A percentile compares a stretch with the other conserved stretches of the same genome.
Evolutionary conservation across 2,888 invertebrate genomes (phyloP).

Genomic region (Phalera bucephala): DNA sequence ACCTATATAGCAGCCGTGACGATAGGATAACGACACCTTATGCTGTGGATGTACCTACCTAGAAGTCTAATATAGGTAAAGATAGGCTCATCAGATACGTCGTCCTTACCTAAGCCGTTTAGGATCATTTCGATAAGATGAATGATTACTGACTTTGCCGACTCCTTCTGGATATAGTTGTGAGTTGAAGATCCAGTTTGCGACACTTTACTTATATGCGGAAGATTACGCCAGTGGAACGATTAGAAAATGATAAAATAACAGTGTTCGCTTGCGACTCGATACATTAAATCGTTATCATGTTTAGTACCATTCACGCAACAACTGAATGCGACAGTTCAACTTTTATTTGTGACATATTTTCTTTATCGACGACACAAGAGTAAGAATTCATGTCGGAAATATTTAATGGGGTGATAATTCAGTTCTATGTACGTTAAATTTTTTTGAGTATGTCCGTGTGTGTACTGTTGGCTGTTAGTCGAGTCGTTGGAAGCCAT

Average conservation of each 20-base stretch:
- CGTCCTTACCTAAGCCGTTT: no score
- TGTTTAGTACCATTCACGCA: constrained; percentile 56
- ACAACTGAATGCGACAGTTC: constrained; percentile 53
- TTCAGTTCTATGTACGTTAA: constrained; percentile 30
- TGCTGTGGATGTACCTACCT: no score
- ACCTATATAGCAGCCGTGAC: no score
- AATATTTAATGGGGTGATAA: constrained; percentile 36
- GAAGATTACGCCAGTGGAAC: no score
- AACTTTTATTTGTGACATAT: constrained; percentile 45
- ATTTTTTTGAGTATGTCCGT: constrained; percentile 24
- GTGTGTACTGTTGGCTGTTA: constrained; percentile 43
- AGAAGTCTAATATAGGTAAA: no score
- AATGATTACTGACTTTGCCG: no score
- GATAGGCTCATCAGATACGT: no score
- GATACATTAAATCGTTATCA: constrained; percentile 56
- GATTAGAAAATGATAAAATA: constrained; percentile 40
- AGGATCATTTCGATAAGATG: no score
- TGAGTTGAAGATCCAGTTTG: no score
- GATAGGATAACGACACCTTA: no score
- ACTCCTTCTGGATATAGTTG: no score
- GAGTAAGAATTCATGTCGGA: constrained; percentile 35
- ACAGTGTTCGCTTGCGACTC: constrained; percentile 51
- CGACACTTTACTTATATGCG: no score
- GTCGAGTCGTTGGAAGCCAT: constrained; percentile 55
- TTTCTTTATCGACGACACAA: constrained; percentile 37